These are phyloP conservation scores for Perccottus glenii DNA, from an alignment of 2,113 vertebrate species.

Conservation along the genomic window DNA sequence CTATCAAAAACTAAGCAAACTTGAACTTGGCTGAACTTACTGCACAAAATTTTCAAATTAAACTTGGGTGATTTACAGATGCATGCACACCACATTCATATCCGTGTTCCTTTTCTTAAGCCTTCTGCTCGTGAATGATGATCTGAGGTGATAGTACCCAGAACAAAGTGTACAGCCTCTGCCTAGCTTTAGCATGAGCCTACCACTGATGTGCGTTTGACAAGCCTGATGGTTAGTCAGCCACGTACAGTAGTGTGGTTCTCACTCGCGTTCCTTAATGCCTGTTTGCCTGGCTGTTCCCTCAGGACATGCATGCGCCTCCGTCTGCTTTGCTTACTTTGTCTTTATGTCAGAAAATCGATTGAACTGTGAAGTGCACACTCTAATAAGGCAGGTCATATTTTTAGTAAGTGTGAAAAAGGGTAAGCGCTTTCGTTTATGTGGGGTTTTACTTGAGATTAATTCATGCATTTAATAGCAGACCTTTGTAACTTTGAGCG, in stretches of 20 bases:
- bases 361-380: background rate
- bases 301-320: slow-evolving; percentile 9
- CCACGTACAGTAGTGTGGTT: slow-evolving; percentile 24
- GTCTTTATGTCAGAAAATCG: slow-evolving; percentile 15
- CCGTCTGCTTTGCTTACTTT: slow-evolving; percentile 18
- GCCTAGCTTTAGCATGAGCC: slow-evolving; percentile 48
- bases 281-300: slow-evolving; percentile 36
- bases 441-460: too few species aligned
- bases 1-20: too few species aligned
- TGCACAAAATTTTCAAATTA: background rate
- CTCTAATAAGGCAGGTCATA: background rate
- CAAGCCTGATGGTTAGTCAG: slow-evolving; percentile 40
- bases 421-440: too few species aligned
- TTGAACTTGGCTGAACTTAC: background rate
- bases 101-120: slow-evolving; percentile 2
- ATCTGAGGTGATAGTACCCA: slow-evolving; percentile 21
- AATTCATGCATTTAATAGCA: too few species aligned
- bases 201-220: slow-evolving; percentile 60
- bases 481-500: too few species aligned
- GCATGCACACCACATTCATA: background rate
- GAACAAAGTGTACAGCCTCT: slow-evolving; percentile 36
- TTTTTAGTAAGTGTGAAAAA: too few species aligned
- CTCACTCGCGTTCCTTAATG: slow-evolving; percentile 42
- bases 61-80: slow-evolving; percentile 14
- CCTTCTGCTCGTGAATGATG: slow-evolving; percentile 16